Percentiles rank a stretch among this genome's conserved stretches.
phyloP scores from a whole-genome alignment of 2,797 vertebrate genomes.

The Clamator glandarius region DNA sequence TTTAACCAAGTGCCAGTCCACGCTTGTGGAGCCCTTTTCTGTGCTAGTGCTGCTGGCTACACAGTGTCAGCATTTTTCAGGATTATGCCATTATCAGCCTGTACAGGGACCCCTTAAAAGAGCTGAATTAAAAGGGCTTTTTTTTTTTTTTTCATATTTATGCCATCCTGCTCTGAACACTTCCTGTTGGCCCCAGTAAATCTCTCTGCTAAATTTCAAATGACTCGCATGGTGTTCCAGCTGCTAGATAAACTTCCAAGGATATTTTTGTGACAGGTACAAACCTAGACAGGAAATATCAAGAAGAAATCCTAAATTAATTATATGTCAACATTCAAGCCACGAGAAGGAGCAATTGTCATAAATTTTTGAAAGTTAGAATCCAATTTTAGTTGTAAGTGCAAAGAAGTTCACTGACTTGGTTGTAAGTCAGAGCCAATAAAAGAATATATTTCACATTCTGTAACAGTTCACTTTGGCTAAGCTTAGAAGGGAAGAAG shows the following conservation, averaged over 20 bases:
- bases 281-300: conserved; percentile 78
- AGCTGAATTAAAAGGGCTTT: conserved; percentile 33
- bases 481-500: conserved; percentile 67
- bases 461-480: conserved; percentile 74
- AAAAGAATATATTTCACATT: conserved; percentile 78
- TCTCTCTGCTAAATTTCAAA: conserved; percentile 56
- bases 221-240: conserved; percentile 38
- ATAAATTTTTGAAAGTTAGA: conserved; percentile 75
- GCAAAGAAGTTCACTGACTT: conserved; percentile 69
- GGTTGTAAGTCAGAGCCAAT: conserved; percentile 68
- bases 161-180: conserved; percentile 58
- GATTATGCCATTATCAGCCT: conserved; percentile 24
- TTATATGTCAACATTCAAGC: conserved; percentile 81
- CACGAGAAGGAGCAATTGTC: conserved; percentile 83
- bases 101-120: conserved; percentile 29
- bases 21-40: conserved; percentile 6
- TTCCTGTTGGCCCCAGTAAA: conserved; percentile 66
- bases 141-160: conserved; percentile 66
- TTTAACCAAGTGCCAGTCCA: neutral
- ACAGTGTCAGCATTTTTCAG: conserved; percentile 31
- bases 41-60: conserved; percentile 14
- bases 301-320: conserved; percentile 81
- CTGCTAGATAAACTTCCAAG: conserved; percentile 78
- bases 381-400: conserved; percentile 74
- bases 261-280: conserved; percentile 81